Conservation (phyloP, 2,113 vertebrate species). For the Catagonus wagneri region DNA sequence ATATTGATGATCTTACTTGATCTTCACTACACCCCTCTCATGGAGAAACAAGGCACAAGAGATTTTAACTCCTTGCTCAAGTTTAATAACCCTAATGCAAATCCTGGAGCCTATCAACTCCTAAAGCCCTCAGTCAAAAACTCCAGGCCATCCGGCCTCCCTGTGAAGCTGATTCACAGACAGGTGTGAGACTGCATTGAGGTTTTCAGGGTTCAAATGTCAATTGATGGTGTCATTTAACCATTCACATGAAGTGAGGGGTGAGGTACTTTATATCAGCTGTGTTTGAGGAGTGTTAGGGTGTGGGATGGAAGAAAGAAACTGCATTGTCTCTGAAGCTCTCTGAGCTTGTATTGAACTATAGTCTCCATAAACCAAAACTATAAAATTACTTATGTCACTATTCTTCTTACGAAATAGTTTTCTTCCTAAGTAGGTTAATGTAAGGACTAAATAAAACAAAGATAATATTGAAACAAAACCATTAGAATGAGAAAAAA, state of each 20-base stretch:
- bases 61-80: background rate
- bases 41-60: background rate
- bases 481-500: background rate
- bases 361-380: background rate
- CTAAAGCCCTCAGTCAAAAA: background rate
- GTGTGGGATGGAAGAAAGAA: background rate
- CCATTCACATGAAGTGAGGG: background rate
- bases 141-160: background rate
- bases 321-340: background rate
- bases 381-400: background rate
- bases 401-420: slow-evolving; percentile 5
- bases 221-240: background rate
- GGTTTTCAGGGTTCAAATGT: background rate
- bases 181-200: background rate
- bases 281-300: background rate
- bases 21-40: background rate
- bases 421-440: background rate
- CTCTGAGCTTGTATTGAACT: background rate
- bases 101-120: background rate
- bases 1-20: background rate
- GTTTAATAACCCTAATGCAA: background rate
- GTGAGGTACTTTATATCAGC: background rate
- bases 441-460: background rate
- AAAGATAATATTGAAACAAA: slow-evolving; percentile 41
- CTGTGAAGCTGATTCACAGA: background rate